A percentile compares a stretch with the other conserved stretches of the same genome.
Conservation (phyloP, 2,113 vertebrate genomes). For the Lethenteron camtschaticum region DNA sequence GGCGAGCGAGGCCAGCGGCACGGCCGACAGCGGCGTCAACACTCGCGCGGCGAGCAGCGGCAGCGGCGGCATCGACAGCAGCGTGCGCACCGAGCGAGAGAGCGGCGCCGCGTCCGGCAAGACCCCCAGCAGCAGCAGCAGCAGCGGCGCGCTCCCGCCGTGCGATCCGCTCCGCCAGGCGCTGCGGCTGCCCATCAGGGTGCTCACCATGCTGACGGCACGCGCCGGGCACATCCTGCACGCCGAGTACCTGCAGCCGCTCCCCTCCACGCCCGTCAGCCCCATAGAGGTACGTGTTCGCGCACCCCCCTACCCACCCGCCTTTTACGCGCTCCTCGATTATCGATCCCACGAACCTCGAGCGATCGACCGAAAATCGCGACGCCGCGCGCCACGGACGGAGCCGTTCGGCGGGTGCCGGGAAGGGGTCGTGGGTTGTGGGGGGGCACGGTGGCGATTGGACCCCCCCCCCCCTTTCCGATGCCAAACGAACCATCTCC, state of each 20-base stretch:
- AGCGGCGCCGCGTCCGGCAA: conserved; percentile 16
- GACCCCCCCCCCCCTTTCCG: too few species aligned
- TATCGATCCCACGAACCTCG: too few species aligned
- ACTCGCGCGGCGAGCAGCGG: conserved; percentile 49
- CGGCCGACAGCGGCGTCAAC: conserved; percentile 20
- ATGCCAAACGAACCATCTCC: too few species aligned
- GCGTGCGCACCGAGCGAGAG: background rate
- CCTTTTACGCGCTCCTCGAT: background rate
- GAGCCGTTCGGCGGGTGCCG: too few species aligned
- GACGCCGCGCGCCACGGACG: too few species aligned
- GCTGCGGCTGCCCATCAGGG: conserved; percentile 72
- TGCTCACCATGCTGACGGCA: conserved; percentile 87
- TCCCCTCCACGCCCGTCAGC: conserved; percentile 74
- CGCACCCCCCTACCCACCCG: conserved; percentile 6
- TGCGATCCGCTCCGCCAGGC: conserved; percentile 71
- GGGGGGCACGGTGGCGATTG: too few species aligned
- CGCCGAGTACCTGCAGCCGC: conserved; percentile 77
- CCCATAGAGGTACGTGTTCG: conserved; percentile 67
- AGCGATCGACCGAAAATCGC: too few species aligned
- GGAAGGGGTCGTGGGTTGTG: too few species aligned
- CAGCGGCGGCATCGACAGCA: conserved; percentile 46
- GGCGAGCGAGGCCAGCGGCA: conserved; percentile 24
- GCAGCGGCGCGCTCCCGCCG: conserved; percentile 38
- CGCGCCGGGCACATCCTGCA: conserved; percentile 86
- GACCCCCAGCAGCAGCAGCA: conserved; percentile 25